Percentiles rank a stretch among this genome's conserved stretches.
phyloP scores from a whole-genome alignment of 2,888 invertebrate genomes.

The Agrotis clavis region DNA sequence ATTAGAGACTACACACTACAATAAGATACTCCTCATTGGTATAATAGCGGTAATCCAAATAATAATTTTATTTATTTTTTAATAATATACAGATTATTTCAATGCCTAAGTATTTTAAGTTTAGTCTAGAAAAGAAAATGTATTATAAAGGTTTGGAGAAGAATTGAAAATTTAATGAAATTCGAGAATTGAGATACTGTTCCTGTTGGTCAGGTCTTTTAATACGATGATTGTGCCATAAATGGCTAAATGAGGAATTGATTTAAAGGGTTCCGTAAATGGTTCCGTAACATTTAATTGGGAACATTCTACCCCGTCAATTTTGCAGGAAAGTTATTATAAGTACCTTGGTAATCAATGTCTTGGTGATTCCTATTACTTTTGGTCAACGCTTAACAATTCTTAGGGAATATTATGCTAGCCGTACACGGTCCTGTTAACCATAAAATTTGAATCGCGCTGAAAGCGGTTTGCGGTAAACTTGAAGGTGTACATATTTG shows the following conservation, averaged over 20 bases:
- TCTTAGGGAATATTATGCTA: neutral
- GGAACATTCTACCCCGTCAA: neutral
- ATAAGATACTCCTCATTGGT: conserved; percentile 27
- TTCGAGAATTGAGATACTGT: neutral
- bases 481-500: too few relatives aligned
- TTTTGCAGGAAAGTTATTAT: neutral
- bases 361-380: neutral
- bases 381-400: neutral
- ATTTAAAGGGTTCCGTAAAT: conserved; percentile 1
- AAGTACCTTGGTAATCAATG: neutral
- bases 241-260: neutral
- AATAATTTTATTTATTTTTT: conserved; percentile 11
- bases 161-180: neutral
- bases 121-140: neutral
- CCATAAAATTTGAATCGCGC: too few relatives aligned
- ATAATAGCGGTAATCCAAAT: conserved; percentile 17
- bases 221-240: neutral
- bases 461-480: too few relatives aligned
- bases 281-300: neutral
- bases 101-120: conserved; percentile 27
- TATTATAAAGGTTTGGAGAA: neutral
- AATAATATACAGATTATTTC: neutral
- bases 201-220: neutral
- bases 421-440: too few relatives aligned
- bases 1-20: too few relatives aligned